Conservation (phyloP, 1,140 invertebrate species). For the Bombus waltoni region DNA sequence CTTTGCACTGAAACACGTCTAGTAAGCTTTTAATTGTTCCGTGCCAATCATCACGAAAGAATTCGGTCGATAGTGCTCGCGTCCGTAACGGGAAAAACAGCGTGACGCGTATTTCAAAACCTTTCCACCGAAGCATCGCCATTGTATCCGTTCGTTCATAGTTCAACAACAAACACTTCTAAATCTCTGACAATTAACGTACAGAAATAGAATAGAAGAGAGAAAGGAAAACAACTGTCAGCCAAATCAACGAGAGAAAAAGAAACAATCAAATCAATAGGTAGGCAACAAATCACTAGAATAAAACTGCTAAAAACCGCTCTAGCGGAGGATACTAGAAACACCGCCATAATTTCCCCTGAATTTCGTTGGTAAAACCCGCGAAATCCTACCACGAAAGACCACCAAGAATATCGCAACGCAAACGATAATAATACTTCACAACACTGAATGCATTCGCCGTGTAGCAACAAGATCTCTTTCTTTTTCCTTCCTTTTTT, state of each 20-base stretch:
- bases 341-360: neutral
- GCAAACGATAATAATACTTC: neutral
- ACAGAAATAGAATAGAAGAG: neutral
- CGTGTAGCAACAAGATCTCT: neutral
- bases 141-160: neutral
- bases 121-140: neutral
- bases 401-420: neutral
- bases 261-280: neutral
- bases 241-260: neutral
- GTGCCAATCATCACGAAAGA: constrained; percentile 42
- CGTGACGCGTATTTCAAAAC: constrained; percentile 46
- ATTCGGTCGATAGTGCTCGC: constrained; percentile 49
- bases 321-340: neutral
- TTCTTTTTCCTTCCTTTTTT: too few species aligned
- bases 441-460: neutral
- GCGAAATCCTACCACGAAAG: too few species aligned
- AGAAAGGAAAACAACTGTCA: neutral
- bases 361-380: neutral
- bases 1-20: constrained; percentile 12
- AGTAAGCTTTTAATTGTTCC: constrained; percentile 30
- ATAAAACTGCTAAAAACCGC: neutral
- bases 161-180: neutral
- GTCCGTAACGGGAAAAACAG: constrained; percentile 51
- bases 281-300: neutral
- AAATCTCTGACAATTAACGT: neutral